These are phyloP conservation scores for Macrotus californicus DNA, from an alignment of 2,113 vertebrate species.

Conservation along the genomic window DNA sequence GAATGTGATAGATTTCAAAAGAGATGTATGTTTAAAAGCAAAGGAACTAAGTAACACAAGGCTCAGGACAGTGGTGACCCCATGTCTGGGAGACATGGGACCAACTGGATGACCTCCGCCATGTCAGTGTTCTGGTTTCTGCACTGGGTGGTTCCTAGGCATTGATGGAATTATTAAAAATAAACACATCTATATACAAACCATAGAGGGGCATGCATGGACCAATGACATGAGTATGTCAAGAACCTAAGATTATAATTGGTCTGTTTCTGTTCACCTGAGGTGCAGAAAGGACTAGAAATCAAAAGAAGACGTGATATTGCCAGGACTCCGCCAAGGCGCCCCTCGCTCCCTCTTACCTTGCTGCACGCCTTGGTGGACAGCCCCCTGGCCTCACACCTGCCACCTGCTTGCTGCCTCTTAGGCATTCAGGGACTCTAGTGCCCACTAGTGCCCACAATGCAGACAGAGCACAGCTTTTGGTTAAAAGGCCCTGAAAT, in stretches of 20 bases:
- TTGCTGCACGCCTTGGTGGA: not conserved
- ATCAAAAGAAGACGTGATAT: not conserved
- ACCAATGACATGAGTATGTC: not conserved
- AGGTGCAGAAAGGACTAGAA: not conserved
- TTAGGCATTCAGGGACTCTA: fast-evolving
- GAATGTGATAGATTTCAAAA: not conserved
- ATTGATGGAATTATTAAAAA: not conserved
- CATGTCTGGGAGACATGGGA: not conserved
- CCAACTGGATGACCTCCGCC: fast-evolving
- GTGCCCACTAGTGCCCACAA: fast-evolving
- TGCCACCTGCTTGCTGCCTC: not conserved
- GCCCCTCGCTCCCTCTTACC: not conserved
- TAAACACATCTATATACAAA: not conserved
- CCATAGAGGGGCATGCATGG: not conserved
- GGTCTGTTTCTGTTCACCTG: not conserved
- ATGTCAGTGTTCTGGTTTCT: not conserved
- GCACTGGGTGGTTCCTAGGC: not conserved
- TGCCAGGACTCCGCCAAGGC: not conserved
- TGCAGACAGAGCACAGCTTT: not conserved
- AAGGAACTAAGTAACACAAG: not conserved
- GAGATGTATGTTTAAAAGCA: not conserved
- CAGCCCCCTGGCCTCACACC: not conserved
- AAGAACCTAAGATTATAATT: not conserved
- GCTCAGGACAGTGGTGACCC: not conserved
- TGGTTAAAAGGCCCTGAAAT: not conserved